Percentiles rank a stretch among this genome's conserved stretches.
These are phyloP conservation scores for Platichthys stellatus DNA, from an alignment of 2,113 vertebrate species.

Conservation along the genomic window DNA sequence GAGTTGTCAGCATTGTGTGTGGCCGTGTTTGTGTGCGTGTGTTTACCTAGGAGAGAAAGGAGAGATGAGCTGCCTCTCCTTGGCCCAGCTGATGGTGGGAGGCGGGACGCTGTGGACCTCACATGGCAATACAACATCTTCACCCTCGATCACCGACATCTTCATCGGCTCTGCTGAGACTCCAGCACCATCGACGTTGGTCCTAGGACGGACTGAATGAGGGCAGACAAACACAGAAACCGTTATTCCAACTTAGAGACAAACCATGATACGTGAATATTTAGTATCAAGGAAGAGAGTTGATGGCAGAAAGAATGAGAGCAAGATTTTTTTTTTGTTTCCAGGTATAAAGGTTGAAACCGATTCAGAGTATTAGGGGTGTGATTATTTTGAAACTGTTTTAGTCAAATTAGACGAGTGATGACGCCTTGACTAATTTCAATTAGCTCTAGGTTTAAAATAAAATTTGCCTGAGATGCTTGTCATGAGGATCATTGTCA, in stretches of 20 bases:
- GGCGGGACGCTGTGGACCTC: slow-evolving; percentile 92
- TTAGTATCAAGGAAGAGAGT: neutral
- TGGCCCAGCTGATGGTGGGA: slow-evolving; percentile 93
- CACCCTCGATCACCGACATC: slow-evolving; percentile 86
- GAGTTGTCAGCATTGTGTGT: neutral
- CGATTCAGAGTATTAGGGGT: too few species aligned
- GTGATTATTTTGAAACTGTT: too few species aligned
- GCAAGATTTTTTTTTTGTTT: too few species aligned
- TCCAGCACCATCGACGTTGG: slow-evolving; percentile 65
- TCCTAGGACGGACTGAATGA: slow-evolving; percentile 89
- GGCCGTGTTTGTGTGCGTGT: neutral
- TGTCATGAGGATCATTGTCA: too few species aligned
- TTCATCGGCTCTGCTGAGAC: slow-evolving; percentile 73
- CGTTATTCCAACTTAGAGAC: neutral
- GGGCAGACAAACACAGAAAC: slow-evolving; percentile 6
- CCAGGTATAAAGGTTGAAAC: too few species aligned
- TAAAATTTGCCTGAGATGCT: too few species aligned
- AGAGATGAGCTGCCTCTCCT: slow-evolving; percentile 92
- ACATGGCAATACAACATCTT: slow-evolving; percentile 90
- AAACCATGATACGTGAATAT: neutral
- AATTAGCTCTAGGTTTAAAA: too few species aligned
- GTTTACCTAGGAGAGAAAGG: slow-evolving; percentile 92
- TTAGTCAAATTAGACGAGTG: too few species aligned
- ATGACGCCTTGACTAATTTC: too few species aligned
- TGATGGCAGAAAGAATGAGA: neutral